phyloP scores from a whole-genome alignment of 2,113 vertebrate species.

The Pyxicephalus adspersus region DNA sequence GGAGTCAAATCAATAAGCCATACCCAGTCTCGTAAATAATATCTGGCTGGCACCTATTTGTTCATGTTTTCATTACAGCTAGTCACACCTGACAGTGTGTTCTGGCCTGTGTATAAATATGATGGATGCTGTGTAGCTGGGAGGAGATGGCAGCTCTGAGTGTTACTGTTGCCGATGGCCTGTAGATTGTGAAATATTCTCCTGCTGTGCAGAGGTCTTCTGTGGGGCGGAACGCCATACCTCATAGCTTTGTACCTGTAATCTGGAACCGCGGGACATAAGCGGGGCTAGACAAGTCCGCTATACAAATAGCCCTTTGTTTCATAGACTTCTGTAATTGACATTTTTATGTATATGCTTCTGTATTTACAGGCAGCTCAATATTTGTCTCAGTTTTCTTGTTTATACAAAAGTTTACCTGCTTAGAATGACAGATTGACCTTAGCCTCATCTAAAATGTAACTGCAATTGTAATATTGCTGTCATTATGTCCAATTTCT shows the following conservation, averaged over 20 bases:
- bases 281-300: neutral
- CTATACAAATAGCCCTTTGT: neutral
- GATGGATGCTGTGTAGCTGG: conserved; percentile 41
- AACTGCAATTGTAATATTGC: neutral
- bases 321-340: conserved; percentile 9
- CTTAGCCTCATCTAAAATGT: neutral
- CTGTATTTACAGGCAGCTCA: conserved; percentile 11
- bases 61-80: conserved; percentile 38
- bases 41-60: conserved; percentile 44
- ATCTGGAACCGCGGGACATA: conserved; percentile 39
- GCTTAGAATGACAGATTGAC: neutral
- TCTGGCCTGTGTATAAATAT: conserved; percentile 48
- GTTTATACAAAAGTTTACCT: neutral
- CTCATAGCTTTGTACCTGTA: conserved; percentile 31
- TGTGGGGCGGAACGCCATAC: conserved; percentile 22
- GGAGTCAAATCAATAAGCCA: conserved; percentile 37
- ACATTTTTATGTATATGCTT: conserved; percentile 14
- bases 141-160: conserved; percentile 18
- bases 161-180: conserved; percentile 16
- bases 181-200: conserved; percentile 38
- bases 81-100: conserved; percentile 28
- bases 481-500: too few relatives aligned
- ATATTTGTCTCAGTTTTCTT: conserved; percentile 5
- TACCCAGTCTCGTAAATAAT: conserved; percentile 31
- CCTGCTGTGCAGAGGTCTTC: conserved; percentile 45